Base-by-base conservation (phyloP, 2,888 invertebrate species). In the Spilarctia lutea region DNA sequence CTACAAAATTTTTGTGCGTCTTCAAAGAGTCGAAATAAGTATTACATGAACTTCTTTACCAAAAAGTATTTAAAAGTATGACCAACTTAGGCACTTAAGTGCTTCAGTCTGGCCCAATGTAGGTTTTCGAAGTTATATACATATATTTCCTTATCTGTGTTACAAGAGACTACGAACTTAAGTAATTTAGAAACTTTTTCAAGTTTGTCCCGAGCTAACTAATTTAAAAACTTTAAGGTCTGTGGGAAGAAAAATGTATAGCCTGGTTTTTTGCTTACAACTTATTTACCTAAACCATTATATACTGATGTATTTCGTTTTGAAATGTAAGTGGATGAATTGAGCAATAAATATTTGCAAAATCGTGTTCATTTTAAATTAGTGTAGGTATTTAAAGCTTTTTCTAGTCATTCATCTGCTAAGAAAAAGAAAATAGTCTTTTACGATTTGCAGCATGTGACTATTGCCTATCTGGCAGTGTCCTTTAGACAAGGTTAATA, bases 181-280 rank as follows among this genome's bases (percentile, higher is more conserved):
- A 71, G 72, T 76, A 82, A 83, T 83, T 83, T 81, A 71, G 66
- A 63, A 82, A 79, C 52, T 76, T 82, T 82, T 80, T 78, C 68
- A 77, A 75, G 75, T 81, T 78, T 74, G 20, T 69, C 73, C 48
- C 65, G 20, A 56, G 76, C 76, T 52, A 20, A 39, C 68, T 78
- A 79, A 80, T 81, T 81, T 80, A 75, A 75, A 66, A 78, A 82
- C 63, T 81, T 83, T 72, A 77, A 67, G 60, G 74, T 74, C 68
- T 74, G 76, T 27, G 66, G 69, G 30, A 65, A 52, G 66, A 66
- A 33, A 81, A 79, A 76, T 65, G 24, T 65, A 68, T 16, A 71
- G 67, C 76, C 60, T 10, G 63, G 27, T 63, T 63, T 56, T 67
- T 56, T 39, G 65, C 8, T 2, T 30, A 20, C 33, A 33, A 33